Evolutionary conservation across 2,113 vertebrate genomes (phyloP).

Genomic region (Trichechus manatus): DNA sequence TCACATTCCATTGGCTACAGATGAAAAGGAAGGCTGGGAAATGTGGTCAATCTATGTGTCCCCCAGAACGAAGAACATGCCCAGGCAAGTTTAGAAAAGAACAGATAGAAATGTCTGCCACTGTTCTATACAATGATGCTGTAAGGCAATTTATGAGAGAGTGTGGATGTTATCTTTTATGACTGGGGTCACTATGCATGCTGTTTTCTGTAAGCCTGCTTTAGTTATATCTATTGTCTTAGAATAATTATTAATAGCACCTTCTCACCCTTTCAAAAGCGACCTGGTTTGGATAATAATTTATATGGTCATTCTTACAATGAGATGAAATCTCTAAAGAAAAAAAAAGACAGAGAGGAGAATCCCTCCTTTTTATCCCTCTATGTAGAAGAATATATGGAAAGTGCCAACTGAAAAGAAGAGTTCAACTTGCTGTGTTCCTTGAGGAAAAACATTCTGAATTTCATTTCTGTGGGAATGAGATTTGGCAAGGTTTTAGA

Average conservation of each 20-base stretch:
- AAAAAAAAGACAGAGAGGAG: neutral
- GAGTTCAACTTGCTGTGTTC: neutral
- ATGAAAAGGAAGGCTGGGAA: neutral
- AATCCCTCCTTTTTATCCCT: neutral
- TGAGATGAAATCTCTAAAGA: neutral
- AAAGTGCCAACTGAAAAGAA: neutral
- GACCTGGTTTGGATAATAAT: neutral
- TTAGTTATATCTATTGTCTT: neutral
- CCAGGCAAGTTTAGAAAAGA: neutral
- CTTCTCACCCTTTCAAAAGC: constrained; percentile 2
- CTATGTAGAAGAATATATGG: neutral
- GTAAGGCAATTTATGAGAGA: neutral
- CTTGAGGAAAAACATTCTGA: neutral
- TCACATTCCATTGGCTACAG: neutral
- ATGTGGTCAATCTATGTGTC: neutral
- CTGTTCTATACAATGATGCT: neutral
- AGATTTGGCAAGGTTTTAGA: constrained; percentile 26
- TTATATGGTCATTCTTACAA: neutral
- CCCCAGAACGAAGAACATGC: neutral
- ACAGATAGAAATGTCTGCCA: neutral
- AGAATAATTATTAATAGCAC: neutral
- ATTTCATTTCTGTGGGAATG: constrained; percentile 7
- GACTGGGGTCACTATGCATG: neutral
- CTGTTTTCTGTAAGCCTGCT: neutral
- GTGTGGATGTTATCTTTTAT: neutral